phyloP scores from a whole-genome alignment of 2,113 vertebrate genomes.

The Cebus imitator region DNA sequence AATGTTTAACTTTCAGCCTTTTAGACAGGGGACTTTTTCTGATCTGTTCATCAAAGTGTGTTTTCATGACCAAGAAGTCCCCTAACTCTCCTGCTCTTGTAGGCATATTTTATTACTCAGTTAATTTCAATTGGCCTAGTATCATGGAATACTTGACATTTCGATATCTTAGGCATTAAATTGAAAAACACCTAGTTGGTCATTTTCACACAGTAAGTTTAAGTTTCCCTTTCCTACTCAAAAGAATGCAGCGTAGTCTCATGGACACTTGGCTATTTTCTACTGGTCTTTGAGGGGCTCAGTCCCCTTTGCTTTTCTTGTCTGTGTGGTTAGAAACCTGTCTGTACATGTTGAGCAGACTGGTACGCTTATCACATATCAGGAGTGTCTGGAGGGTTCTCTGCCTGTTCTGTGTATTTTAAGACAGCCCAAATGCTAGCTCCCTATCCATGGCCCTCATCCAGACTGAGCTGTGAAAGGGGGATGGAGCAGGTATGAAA shows the following conservation, averaged over 20 bases:
- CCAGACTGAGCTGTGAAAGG: neutral
- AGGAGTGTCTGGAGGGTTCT: neutral
- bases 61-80: constrained; percentile 33
- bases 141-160: neutral
- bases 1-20: constrained; percentile 20
- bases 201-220: neutral
- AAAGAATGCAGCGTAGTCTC: neutral
- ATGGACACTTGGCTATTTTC: neutral
- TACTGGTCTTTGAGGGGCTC: neutral
- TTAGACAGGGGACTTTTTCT: neutral
- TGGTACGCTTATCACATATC: neutral
- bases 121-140: neutral
- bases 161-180: neutral
- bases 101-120: neutral
- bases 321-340: neutral
- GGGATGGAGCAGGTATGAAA: neutral
- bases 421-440: neutral
- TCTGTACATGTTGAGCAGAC: neutral
- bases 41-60: constrained; percentile 1
- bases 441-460: neutral
- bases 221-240: neutral
- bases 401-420: neutral
- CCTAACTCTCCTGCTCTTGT: neutral
- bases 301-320: neutral
- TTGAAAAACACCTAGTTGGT: neutral